Conservation (phyloP, 2,113 vertebrate genomes). For the Orthonyx spaldingii region DNA sequence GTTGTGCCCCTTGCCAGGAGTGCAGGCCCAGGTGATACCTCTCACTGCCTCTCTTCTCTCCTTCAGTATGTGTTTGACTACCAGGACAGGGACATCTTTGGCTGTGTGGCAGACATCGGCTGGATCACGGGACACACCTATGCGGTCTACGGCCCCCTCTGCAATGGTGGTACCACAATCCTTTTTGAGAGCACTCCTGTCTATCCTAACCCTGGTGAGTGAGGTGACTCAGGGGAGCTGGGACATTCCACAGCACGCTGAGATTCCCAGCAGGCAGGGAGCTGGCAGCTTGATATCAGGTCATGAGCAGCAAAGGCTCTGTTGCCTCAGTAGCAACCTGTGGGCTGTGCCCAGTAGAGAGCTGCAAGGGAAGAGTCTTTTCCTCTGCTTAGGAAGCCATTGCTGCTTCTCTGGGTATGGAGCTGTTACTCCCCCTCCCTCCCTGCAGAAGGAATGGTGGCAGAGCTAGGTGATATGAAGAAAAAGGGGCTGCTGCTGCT, state of each 20-base stretch:
- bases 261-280: background rate
- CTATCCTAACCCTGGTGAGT: conserved; percentile 73
- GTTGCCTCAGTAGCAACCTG: fast-evolving
- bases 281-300: background rate
- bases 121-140: conserved; percentile 86
- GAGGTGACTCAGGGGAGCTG: background rate
- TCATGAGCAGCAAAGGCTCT: background rate
- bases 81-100: conserved; percentile 79
- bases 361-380: background rate
- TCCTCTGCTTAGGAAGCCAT: background rate
- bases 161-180: conserved; percentile 80
- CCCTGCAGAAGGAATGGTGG: background rate
- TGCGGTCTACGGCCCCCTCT: conserved; percentile 77
- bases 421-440: background rate
- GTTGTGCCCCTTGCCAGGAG: background rate
- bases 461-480: background rate
- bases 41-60: background rate
- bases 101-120: conserved; percentile 80
- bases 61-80: conserved; percentile 78
- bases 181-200: conserved; percentile 81
- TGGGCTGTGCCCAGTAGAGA: background rate
- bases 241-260: background rate
- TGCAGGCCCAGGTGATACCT: background rate
- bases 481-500: background rate
- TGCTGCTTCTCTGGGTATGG: background rate